Conservation (phyloP, 2,797 vertebrate genomes). For the Sciurus vulgaris region DNA sequence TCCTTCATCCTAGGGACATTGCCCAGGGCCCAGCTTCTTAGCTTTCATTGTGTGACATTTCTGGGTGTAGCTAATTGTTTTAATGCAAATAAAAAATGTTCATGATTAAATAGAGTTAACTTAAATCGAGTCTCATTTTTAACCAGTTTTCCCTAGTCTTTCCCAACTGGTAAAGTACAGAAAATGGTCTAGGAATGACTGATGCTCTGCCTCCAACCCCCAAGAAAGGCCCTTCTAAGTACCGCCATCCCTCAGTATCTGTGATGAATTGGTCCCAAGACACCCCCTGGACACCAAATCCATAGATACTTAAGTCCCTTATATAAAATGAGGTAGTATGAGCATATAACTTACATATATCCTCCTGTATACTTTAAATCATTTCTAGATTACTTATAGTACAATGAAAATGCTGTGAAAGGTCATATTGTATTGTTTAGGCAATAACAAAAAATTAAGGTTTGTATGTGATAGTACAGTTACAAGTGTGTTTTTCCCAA, state of each 20-base stretch:
- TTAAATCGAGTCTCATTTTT: background rate
- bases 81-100: background rate
- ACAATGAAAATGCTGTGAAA: background rate
- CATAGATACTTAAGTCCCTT: background rate
- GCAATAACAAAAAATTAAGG: background rate
- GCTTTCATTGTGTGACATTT: conserved; percentile 17
- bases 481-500: no score
- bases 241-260: background rate
- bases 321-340: background rate
- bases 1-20: background rate
- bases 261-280: background rate
- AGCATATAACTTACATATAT: background rate
- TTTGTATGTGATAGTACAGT: background rate
- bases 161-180: background rate
- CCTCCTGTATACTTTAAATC: background rate
- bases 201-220: no score
- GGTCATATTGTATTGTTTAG: background rate
- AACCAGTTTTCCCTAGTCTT: background rate
- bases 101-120: background rate
- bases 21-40: background rate
- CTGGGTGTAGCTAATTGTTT: background rate
- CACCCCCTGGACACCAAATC: background rate
- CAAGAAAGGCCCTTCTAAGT: background rate
- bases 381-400: background rate
- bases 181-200: background rate